These are phyloP conservation scores for Neodiprion fabricii DNA, from an alignment of 1,140 invertebrate species.

Conservation along the genomic window DNA sequence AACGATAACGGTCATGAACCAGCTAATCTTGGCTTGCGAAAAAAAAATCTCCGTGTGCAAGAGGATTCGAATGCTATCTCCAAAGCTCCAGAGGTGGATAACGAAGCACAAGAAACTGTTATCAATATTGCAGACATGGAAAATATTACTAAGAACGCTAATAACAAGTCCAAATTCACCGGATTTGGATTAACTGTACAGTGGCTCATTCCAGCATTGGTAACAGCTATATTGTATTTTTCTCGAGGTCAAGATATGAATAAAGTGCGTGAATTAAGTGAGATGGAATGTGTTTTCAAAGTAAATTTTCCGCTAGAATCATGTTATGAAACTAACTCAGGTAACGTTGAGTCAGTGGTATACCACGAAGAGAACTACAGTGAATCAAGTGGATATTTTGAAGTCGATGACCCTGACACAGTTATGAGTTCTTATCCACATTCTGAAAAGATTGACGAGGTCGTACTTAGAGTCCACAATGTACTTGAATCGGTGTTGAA, in stretches of 20 bases:
- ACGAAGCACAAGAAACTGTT: background rate
- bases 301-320: constrained; percentile 29
- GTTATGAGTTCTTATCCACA: constrained; percentile 9
- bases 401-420: constrained; percentile 5
- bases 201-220: constrained; percentile 36
- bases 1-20: background rate
- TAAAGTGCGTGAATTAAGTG: constrained; percentile 5
- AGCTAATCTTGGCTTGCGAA: background rate
- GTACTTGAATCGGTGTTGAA: constrained; percentile 28
- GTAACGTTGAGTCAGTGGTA: background rate
- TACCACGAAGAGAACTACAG: background rate
- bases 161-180: background rate
- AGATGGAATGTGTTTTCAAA: constrained; percentile 27
- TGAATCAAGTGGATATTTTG: constrained; percentile 10
- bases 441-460: constrained; percentile 26
- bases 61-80: background rate
- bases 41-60: constrained; percentile 5
- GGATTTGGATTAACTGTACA: constrained; percentile 27
- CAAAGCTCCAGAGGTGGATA: background rate
- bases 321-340: constrained; percentile 17
- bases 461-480: constrained; percentile 33
- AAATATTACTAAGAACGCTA: background rate
- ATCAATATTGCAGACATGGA: background rate
- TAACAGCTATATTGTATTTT: constrained; percentile 29
- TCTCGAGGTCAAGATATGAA: constrained; percentile 22